Evolutionary conservation across 1,140 invertebrate species (phyloP).

Genomic region (Phthorimaea operculella): DNA sequence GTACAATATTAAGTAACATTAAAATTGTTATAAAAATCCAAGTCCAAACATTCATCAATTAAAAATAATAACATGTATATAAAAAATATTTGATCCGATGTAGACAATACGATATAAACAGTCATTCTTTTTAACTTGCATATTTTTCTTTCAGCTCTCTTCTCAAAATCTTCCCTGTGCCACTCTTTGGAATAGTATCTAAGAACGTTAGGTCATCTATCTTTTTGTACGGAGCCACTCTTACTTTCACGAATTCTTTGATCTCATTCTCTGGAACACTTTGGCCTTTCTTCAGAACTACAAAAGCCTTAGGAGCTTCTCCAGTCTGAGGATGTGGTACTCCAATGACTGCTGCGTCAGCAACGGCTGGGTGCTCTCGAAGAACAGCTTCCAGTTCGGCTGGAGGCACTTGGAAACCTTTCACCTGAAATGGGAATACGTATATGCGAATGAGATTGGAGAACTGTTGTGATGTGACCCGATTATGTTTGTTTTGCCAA

Average conservation of each 20-base stretch:
- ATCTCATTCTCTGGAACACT: conserved; percentile 63
- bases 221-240: conserved; percentile 77
- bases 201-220: conserved; percentile 77
- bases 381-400: conserved; percentile 89
- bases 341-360: conserved; percentile 87
- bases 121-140: not conserved
- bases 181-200: conserved; percentile 77
- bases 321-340: conserved; percentile 78
- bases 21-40: no score
- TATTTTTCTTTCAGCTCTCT: conserved; percentile 67
- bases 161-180: conserved; percentile 81
- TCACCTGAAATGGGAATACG: conserved; percentile 39
- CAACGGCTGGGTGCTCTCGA: conserved; percentile 77
- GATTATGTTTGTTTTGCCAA: no score
- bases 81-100: no score
- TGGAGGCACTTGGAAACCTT: conserved; percentile 82
- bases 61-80: no score
- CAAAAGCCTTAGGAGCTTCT: conserved; percentile 82
- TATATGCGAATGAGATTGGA: no score
- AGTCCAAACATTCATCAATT: no score
- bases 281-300: conserved; percentile 66
- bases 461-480: no score
- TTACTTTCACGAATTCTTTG: conserved; percentile 69
- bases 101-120: no score
- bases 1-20: no score